phyloP scores from a whole-genome alignment of 2,113 vertebrate genomes.

The Apodemus speciosus region DNA sequence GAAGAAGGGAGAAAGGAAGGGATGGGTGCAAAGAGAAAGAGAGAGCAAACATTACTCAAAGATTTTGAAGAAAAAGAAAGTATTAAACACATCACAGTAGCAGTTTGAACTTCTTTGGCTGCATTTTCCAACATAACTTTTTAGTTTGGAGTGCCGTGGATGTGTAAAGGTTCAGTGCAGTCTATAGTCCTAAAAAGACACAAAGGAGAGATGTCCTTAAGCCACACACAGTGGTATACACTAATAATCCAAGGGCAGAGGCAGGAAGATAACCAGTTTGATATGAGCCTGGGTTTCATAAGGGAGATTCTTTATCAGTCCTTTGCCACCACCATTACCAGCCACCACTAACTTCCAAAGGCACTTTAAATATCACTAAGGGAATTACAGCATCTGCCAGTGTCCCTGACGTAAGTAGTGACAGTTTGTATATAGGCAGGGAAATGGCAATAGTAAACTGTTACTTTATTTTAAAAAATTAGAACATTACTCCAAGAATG shows the following conservation, averaged over 20 bases:
- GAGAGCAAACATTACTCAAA: not conserved
- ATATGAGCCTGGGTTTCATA: not conserved
- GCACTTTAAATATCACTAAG: not conserved
- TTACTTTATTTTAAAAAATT: not conserved
- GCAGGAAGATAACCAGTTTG: not conserved
- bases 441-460: not conserved
- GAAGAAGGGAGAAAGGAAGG: not conserved
- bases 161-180: not conserved
- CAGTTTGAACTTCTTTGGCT: not conserved
- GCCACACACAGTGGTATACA: not conserved
- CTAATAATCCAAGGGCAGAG: not conserved
- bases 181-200: not conserved
- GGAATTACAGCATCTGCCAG: not conserved
- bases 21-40: not conserved
- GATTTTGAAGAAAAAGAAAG: not conserved
- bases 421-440: not conserved
- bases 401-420: not conserved
- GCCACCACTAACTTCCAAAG: not conserved
- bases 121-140: not conserved
- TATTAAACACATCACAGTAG: not conserved
- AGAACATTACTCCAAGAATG: not conserved
- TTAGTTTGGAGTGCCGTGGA: not conserved
- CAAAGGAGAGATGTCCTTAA: not conserved
- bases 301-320: not conserved
- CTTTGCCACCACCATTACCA: not conserved